These are phyloP conservation scores for Crocuta crocuta DNA, from an alignment of 2,113 vertebrate genomes.

Conservation along the genomic window DNA sequence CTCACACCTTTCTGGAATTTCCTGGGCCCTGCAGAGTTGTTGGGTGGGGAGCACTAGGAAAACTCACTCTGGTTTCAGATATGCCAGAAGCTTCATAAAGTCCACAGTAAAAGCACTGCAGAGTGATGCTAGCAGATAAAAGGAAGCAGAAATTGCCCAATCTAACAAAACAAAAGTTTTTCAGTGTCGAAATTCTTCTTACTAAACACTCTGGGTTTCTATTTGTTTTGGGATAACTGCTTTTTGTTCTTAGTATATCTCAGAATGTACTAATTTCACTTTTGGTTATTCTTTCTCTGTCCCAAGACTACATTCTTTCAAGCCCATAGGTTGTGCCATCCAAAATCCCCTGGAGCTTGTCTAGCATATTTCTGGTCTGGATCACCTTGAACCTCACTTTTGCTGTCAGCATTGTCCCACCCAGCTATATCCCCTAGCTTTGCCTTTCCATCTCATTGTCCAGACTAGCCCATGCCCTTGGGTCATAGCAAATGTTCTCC, in stretches of 20 bases:
- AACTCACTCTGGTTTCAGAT: background rate
- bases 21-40: background rate
- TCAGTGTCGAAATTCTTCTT: constrained; percentile 2
- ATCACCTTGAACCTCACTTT: background rate
- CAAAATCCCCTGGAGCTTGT: background rate
- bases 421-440: background rate
- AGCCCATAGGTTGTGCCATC: background rate
- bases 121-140: background rate
- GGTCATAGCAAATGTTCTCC: background rate
- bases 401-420: background rate
- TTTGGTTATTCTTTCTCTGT: background rate
- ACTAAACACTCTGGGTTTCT: background rate
- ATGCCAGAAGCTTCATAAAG: background rate
- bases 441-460: background rate
- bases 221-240: background rate
- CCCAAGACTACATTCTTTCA: background rate
- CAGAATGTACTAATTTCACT: background rate
- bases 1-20: background rate
- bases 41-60: background rate
- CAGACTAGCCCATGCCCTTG: background rate
- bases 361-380: background rate
- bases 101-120: background rate
- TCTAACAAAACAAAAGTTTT: background rate
- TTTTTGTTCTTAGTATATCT: background rate
- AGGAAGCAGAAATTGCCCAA: background rate